A percentile compares a stretch with the other conserved stretches of the same genome.
Conservation (phyloP, 1,140 invertebrate species). For the Marisa cornuarietis region DNA sequence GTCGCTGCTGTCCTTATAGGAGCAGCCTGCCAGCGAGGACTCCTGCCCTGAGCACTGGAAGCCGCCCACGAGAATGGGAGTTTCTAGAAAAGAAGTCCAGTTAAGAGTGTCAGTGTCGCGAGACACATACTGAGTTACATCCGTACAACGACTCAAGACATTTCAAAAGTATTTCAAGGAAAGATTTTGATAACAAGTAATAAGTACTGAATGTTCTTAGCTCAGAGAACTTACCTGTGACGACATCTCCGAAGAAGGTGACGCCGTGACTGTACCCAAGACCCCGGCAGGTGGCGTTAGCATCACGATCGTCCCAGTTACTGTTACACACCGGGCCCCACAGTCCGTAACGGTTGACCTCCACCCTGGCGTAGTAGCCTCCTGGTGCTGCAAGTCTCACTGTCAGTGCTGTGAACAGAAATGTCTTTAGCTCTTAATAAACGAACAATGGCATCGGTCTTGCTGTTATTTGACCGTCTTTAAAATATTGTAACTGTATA, state of each 20-base stretch:
- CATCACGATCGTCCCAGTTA: slow-evolving; percentile 39
- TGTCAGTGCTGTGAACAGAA: too few species aligned
- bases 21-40: slow-evolving; percentile 28
- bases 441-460: too few species aligned
- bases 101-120: not conserved
- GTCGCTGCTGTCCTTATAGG: slow-evolving; percentile 30
- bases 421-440: too few species aligned
- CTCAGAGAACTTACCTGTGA: not conserved
- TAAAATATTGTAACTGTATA: too few species aligned
- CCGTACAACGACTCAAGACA: not conserved
- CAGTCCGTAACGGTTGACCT: slow-evolving; percentile 41
- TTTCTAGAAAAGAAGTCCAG: not conserved
- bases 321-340: slow-evolving; percentile 43
- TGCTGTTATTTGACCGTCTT: too few species aligned
- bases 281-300: slow-evolving; percentile 48
- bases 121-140: not conserved
- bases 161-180: too few species aligned
- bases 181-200: not conserved
- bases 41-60: slow-evolving; percentile 41
- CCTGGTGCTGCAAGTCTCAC: not conserved
- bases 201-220: not conserved
- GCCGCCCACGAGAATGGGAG: slow-evolving; percentile 26
- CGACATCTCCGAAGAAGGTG: slow-evolving; percentile 30
- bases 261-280: slow-evolving; percentile 42
- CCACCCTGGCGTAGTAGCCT: slow-evolving; percentile 33